Evolutionary conservation across 1,140 invertebrate genomes (phyloP).

Genomic region (Pachyrhynchus sulphureomaculatus): DNA sequence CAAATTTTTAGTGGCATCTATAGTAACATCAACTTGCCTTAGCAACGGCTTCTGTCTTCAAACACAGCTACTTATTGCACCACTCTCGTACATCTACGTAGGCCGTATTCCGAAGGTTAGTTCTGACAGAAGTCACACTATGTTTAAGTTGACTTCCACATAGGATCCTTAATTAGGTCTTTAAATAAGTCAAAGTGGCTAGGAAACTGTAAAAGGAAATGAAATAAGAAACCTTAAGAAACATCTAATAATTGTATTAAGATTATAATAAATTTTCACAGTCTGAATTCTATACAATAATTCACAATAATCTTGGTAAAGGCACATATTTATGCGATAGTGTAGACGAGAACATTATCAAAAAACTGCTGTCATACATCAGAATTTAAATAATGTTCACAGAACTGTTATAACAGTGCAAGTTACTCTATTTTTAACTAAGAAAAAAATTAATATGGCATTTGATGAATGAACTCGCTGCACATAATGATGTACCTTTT

Average conservation of each 20-base stretch:
- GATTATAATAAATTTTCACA: conserved; percentile 21
- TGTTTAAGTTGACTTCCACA: too few relatives aligned
- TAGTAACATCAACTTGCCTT: too few relatives aligned
- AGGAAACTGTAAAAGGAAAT: too few relatives aligned
- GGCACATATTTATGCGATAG: conserved; percentile 3
- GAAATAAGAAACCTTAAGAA: background rate
- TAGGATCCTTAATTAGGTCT: too few relatives aligned
- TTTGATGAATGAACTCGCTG: conserved; percentile 9
- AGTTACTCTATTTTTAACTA: background rate
- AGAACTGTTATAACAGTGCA: background rate
- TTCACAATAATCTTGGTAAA: conserved; percentile 10
- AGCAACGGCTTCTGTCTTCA: too few relatives aligned
- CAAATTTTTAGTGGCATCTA: too few relatives aligned
- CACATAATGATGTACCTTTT: conserved; percentile 12
- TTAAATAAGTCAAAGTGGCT: too few relatives aligned
- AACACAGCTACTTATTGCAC: too few relatives aligned
- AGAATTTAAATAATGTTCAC: background rate
- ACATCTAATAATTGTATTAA: conserved; percentile 21
- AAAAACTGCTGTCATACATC: background rate
- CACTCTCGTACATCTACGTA: too few relatives aligned
- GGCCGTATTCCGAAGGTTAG: too few relatives aligned
- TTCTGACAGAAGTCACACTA: too few relatives aligned
- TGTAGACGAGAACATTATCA: background rate
- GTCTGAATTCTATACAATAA: conserved; percentile 18
- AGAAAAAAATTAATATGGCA: conserved; percentile 6